phyloP scores from a whole-genome alignment of 2,113 vertebrate genomes.

The Paradoxurus hermaphroditus region DNA sequence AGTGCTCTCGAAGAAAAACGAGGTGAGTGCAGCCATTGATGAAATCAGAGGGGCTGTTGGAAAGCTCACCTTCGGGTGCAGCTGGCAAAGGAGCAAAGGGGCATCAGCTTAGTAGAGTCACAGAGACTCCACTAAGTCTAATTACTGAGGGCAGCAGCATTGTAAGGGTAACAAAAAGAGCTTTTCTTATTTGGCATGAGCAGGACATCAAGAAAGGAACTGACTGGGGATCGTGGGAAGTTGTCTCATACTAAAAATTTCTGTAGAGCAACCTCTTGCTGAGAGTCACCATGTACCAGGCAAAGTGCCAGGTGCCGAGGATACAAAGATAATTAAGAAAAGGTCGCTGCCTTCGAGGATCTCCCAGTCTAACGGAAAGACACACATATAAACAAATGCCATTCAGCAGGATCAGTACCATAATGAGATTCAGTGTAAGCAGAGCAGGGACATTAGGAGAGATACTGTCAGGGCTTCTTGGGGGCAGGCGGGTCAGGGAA shows the following conservation, averaged over 20 bases:
- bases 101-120: not conserved
- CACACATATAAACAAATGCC: constrained; percentile 1
- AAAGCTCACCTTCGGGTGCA: not conserved
- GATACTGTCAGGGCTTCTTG: not conserved
- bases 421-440: constrained; percentile 23
- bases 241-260: constrained; percentile 10
- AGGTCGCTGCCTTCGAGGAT: constrained; percentile 31
- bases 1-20: not conserved
- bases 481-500: not conserved
- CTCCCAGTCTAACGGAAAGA: constrained; percentile 38
- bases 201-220: constrained; percentile 19
- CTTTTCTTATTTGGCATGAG: constrained; percentile 15
- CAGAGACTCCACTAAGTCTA: not conserved
- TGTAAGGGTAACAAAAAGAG: not conserved
- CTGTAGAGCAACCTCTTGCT: not conserved
- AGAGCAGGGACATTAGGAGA: not conserved
- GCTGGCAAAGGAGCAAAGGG: not conserved
- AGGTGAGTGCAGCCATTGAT: not conserved
- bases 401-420: not conserved
- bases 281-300: not conserved
- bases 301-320: constrained; percentile 27
- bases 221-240: not conserved
- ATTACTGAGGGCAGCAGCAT: not conserved
- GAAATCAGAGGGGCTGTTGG: not conserved
- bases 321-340: constrained; percentile 58